Conservation (phyloP, 2,797 vertebrate species). For the Catharus ustulatus region DNA sequence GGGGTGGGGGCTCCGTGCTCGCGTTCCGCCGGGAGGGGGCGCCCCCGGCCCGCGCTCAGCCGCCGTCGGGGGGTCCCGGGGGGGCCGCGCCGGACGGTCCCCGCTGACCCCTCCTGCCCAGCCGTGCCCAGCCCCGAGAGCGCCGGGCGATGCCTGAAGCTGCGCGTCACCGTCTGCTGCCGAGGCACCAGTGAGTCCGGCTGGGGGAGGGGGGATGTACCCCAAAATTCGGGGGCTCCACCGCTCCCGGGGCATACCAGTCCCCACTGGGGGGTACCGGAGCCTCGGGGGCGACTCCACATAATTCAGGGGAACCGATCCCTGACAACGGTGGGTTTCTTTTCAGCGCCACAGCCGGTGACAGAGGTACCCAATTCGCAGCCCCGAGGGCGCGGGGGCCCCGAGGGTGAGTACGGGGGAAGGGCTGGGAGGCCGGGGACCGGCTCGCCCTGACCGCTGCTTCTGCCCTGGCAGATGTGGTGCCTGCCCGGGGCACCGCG, state of each 20-base stretch:
- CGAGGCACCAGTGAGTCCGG: constrained; percentile 71
- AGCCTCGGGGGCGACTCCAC: neutral
- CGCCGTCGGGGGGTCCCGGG: neutral
- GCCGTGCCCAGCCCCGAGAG: constrained; percentile 71
- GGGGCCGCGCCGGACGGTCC: neutral
- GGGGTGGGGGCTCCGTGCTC: neutral
- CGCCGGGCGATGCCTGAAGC: constrained; percentile 74
- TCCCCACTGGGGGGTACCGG: neutral
- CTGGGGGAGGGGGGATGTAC: too few relatives aligned
- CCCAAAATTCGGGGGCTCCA: neutral
- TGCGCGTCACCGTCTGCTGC: constrained; percentile 78
- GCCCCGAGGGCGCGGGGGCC: constrained; percentile 22
- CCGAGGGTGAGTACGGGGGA: neutral
- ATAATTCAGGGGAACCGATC: neutral
- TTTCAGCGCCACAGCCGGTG: constrained; percentile 20
- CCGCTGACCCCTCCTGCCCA: constrained; percentile 9
- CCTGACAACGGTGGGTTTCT: neutral
- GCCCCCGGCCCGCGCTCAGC: neutral
- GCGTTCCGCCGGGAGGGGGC: neutral
- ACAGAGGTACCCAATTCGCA: constrained; percentile 66
- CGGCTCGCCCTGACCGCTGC: neutral
- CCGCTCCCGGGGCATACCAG: neutral
- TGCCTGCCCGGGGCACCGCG: neutral
- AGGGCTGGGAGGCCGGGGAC: rapidly evolving
- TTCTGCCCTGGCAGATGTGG: neutral